phyloP scores from a whole-genome alignment of 1,140 invertebrate genomes.

The Marisa cornuarietis region DNA sequence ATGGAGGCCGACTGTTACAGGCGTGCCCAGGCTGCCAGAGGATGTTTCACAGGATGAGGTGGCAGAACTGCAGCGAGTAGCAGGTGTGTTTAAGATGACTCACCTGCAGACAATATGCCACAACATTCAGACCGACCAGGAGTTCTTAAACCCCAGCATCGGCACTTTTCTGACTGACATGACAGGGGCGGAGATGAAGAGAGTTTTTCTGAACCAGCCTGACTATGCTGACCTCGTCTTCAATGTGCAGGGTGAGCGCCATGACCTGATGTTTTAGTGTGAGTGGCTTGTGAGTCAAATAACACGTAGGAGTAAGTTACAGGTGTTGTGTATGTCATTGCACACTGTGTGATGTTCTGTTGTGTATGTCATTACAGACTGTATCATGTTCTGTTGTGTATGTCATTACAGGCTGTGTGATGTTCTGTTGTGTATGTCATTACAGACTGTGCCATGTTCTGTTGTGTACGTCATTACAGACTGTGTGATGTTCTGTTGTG shows the following conservation, averaged over 20 bases:
- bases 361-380: too few species aligned
- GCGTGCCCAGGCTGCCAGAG: constrained; percentile 49
- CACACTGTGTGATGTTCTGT: too few species aligned
- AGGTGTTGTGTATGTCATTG: too few species aligned
- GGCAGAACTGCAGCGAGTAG: constrained; percentile 44
- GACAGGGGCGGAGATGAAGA: constrained; percentile 55
- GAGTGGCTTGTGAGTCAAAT: too few species aligned
- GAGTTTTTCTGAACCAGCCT: constrained; percentile 54
- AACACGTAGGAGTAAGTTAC: too few species aligned
- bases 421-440: too few species aligned
- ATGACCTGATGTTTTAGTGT: too few species aligned
- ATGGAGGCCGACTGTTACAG: constrained; percentile 24
- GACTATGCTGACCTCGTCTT: constrained; percentile 54
- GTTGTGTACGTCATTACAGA: too few species aligned
- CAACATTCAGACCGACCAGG: constrained; percentile 54
- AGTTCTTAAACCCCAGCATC: constrained; percentile 63
- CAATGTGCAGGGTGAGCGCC: constrained; percentile 47
- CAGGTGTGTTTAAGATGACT: constrained; percentile 50
- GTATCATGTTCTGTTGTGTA: too few species aligned
- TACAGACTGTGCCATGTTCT: background rate
- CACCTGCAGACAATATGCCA: constrained; percentile 53
- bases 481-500: background rate
- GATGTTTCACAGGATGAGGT: constrained; percentile 37
- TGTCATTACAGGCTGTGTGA: too few species aligned
- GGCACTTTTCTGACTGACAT: constrained; percentile 61